Percentiles rank a stretch among this genome's conserved stretches.
phyloP scores from a whole-genome alignment of 2,888 invertebrate species.

The Cecidostiba fungosa region DNA sequence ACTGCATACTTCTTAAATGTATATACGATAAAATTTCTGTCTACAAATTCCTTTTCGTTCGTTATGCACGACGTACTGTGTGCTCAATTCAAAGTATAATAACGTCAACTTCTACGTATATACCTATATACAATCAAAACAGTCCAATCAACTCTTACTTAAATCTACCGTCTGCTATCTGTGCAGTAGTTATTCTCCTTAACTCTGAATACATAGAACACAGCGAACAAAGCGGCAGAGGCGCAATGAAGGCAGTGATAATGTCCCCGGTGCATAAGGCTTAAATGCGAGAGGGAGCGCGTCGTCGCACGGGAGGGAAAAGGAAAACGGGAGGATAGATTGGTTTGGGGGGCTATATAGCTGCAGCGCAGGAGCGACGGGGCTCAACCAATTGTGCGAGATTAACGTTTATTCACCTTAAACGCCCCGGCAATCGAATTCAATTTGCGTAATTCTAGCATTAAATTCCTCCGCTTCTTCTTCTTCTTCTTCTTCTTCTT shows the following conservation, averaged over 20 bases:
- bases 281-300: constrained; percentile 10
- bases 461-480: constrained; percentile 66
- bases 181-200: background rate
- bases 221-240: background rate
- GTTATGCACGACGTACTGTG: background rate
- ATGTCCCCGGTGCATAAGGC: constrained; percentile 18
- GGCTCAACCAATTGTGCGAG: constrained; percentile 65
- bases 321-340: constrained; percentile 24
- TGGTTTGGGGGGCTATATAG: background rate
- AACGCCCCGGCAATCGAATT: constrained; percentile 66
- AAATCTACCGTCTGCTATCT: background rate
- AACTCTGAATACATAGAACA: constrained; percentile 1
- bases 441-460: constrained; percentile 68
- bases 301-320: background rate
- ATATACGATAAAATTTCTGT: background rate
- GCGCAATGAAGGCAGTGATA: constrained; percentile 9
- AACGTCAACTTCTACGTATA: no score
- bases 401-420: constrained; percentile 67
- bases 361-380: background rate
- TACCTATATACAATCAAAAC: background rate
- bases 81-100: background rate
- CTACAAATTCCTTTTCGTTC: background rate
- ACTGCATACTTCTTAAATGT: background rate
- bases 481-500: constrained; percentile 19
- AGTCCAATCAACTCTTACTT: background rate